Evolutionary conservation across 2,797 vertebrate genomes (phyloP), one percentile per base, ranked within the genome.

Genomic region (Urophycis tenuis): DNA sequence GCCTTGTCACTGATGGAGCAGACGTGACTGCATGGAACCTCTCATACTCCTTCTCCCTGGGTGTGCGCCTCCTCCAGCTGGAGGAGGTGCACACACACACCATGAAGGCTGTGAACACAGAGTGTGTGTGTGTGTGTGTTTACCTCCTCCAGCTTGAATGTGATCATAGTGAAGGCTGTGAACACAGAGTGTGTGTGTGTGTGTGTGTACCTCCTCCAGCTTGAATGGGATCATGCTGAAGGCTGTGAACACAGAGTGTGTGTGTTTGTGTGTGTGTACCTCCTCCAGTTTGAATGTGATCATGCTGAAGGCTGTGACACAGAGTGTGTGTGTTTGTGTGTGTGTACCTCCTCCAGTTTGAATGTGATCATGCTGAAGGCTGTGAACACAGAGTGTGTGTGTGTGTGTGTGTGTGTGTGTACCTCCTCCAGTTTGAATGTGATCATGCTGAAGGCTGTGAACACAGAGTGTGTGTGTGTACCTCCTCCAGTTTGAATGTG

Each of bases 51-150:
- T 25, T 67, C 29, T 1, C 64, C 22, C 10, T 25, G 19, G 45
- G 72, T 45, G n/a, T 71, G 71, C 31, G 49, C 71, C 67, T 80
- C 71, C 73, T 72, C 41, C 6, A 22, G 71, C 71, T 35, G 72
- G 73, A 75, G 74, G 72, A 49, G 36, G 67, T 74, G 80, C 33
- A 73, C 30, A 22, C 33, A 70, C 98, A 98, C 97, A 98, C 96
- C 81, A 95, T 96, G 88, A 98, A 97, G 0, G 97, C 97, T 0
- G 95, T 94, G 91, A 96, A 96, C 84, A 98, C 96, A 0, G 95
- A 95, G 0, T 97, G 95, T 0, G 96, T 97, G 12, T 34, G 33
- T 34, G 33, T 30, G 69, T 33, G 8, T 53, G 29, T n/a, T 33
- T 72, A 35, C 45, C 17, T 41, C 29, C 31, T 67, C 71, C 25